These are phyloP conservation scores for Ispidina lecontei DNA, from an alignment of 2,797 vertebrate species.

Conservation along the genomic window DNA sequence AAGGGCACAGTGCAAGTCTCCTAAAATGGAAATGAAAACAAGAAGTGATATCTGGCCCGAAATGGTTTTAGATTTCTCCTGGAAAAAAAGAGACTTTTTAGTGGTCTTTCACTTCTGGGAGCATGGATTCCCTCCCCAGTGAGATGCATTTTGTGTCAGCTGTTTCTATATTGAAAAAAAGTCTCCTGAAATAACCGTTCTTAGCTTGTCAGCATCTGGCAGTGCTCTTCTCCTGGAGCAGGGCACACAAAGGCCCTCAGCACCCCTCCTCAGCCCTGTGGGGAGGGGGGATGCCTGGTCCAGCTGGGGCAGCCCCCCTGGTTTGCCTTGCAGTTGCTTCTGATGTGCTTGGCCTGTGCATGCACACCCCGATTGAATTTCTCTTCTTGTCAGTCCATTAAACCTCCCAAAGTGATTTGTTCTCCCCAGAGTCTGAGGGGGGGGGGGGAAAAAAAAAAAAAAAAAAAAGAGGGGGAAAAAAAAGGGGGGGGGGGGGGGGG, in stretches of 20 bases:
- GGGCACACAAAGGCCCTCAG: conserved; percentile 38
- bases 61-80: conserved; percentile 25
- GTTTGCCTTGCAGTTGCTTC: not conserved
- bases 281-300: conserved; percentile 59
- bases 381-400: conserved; percentile 36
- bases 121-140: conserved; percentile 28
- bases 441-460: conserved; percentile 56
- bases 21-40: conserved; percentile 44
- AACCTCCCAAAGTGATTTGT: conserved; percentile 46
- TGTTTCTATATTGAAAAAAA: conserved; percentile 53
- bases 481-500: not conserved
- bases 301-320: conserved; percentile 59
- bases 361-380: not conserved
- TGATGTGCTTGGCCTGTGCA: not conserved
- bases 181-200: conserved; percentile 60
- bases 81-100: conserved; percentile 21
- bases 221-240: conserved; percentile 49
- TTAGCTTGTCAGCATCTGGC: conserved; percentile 75
- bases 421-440: conserved; percentile 22
- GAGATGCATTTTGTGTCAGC: conserved; percentile 47
- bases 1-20: not conserved
- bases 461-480: conserved; percentile 48
- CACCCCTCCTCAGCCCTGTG: not conserved
- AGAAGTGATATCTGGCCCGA: not conserved
- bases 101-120: conserved; percentile 57